Base-by-base conservation (phyloP, 2,113 vertebrate species). In the Hirundichthys speculiger region DNA sequence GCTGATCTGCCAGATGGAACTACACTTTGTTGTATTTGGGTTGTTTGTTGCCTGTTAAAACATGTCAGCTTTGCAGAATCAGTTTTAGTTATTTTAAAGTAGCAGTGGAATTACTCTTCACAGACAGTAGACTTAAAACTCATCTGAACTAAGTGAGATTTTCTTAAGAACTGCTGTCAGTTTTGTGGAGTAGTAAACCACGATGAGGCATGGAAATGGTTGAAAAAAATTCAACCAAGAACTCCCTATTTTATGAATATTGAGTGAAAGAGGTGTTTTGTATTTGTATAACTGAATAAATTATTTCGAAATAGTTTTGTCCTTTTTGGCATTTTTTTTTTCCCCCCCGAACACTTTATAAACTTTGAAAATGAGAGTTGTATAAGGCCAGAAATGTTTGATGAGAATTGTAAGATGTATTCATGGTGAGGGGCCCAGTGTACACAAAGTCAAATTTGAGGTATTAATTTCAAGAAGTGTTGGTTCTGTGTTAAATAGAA, bases 211-310 rank as follows among this genome's bases (percentile, higher is more conserved):
- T 38, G 4, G 9, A 51, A 34, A 46, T 62, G 62, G 56, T 72
- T 71, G 54, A 43, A 53, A 47, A 58, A 68, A 9, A 65, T 48
- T 13, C 47, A 34, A 21, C 63, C 72, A 51, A 76, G 54, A 77
- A 64, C 61, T 64, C 70, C 70, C 64, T 88, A 87, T 91, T 90
- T 89, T 89, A 83, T 80, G 79, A 86, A 75, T 75, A 82, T n/a
- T 70, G 58, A 75, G 64, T 66, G 75, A 83, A 60, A 77, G 80
- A 74, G 73, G 73, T 73, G 84, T 83, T 64, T 89, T 91, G 81
- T 89, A 88, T 88, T 89, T 89, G 85, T 86, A 82, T 82, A 82
- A 86, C 71, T 79, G 54, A 91, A 91, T 90, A 91, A 91, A 90
- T 91, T 90, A 90, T 91, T 90, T 89, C 72, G 1, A 79, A 86